A percentile compares a stretch with the other conserved stretches of the same genome.
Conservation (phyloP, 2,888 invertebrate genomes). For the Hydrotaea cyrtoneurina region DNA sequence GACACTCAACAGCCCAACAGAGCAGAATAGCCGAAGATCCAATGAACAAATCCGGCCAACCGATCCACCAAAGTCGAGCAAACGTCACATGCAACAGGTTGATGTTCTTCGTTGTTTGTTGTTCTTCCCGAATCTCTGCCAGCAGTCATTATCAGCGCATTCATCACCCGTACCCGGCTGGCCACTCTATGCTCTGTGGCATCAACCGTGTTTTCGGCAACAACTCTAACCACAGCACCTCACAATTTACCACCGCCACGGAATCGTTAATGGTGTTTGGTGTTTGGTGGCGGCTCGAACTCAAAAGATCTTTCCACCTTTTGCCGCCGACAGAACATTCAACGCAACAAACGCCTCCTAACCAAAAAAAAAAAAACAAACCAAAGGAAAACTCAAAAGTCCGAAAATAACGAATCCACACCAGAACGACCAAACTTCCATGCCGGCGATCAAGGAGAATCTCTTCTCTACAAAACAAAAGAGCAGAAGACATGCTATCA, state of each 20-base stretch:
- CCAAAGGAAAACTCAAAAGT: constrained; percentile 26
- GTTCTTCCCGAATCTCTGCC: constrained; percentile 1
- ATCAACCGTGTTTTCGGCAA: constrained; percentile 18
- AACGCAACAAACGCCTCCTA: constrained; percentile 77
- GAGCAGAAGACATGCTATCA: constrained; percentile 51
- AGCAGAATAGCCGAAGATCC: background rate
- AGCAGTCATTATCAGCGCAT: constrained; percentile 59
- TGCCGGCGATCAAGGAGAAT: constrained; percentile 32
- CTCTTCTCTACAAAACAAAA: constrained; percentile 5
- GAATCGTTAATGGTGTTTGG: constrained; percentile 60
- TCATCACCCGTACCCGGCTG: constrained; percentile 46
- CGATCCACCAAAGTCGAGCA: constrained; percentile 50
- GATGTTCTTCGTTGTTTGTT: constrained; percentile 58
- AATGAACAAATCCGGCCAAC: constrained; percentile 27
- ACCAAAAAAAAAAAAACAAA: constrained; percentile 61
- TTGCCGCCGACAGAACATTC: constrained; percentile 79
- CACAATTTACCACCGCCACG: constrained; percentile 57
- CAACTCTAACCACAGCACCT: constrained; percentile 19
- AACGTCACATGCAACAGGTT: constrained; percentile 77
- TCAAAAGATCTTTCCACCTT: constrained; percentile 75
- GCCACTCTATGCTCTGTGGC: background rate
- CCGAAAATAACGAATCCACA: constrained; percentile 35
- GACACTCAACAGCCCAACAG: background rate
- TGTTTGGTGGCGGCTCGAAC: constrained; percentile 70
- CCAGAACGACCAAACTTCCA: constrained; percentile 18